Conservation (phyloP, 2,888 invertebrate genomes). For the Nematopogon swammerdamellus region DNA sequence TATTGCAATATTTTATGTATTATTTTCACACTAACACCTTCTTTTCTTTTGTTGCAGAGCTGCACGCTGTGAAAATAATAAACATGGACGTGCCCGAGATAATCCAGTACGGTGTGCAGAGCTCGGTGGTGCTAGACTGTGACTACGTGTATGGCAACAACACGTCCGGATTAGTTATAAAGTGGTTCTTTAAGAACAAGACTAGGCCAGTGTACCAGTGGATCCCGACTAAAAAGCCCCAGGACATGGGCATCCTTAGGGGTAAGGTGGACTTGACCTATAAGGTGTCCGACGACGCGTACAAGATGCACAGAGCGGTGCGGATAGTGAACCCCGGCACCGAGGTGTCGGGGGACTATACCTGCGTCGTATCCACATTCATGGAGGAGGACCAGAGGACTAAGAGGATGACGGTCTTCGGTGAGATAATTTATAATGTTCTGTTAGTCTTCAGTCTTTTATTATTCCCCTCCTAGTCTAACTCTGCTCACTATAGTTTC, state of each 20-base stretch:
- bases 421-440: conserved; percentile 35
- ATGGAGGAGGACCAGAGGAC: conserved; percentile 65
- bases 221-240: conserved; percentile 67
- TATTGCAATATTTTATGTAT: no score
- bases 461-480: no score
- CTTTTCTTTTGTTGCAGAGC: conserved; percentile 49
- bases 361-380: conserved; percentile 70
- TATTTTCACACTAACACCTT: no score
- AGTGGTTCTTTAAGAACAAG: conserved; percentile 72
- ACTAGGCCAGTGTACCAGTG: conserved; percentile 72
- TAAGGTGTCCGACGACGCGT: conserved; percentile 61
- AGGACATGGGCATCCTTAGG: conserved; percentile 57
- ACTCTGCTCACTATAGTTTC: no score
- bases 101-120: conserved; percentile 59
- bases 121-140: conserved; percentile 68
- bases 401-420: conserved; percentile 65
- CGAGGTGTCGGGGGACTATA: conserved; percentile 70
- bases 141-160: conserved; percentile 63
- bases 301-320: conserved; percentile 69
- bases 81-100: conserved; percentile 60
- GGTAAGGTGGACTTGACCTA: conserved; percentile 62
- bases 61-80: conserved; percentile 57
- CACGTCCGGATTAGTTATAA: conserved; percentile 67
- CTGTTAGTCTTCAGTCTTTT: no score
- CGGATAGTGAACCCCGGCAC: conserved; percentile 69